Evolutionary conservation across 2,888 invertebrate species (phyloP).

Genomic region (Hylaea fasciaria): DNA sequence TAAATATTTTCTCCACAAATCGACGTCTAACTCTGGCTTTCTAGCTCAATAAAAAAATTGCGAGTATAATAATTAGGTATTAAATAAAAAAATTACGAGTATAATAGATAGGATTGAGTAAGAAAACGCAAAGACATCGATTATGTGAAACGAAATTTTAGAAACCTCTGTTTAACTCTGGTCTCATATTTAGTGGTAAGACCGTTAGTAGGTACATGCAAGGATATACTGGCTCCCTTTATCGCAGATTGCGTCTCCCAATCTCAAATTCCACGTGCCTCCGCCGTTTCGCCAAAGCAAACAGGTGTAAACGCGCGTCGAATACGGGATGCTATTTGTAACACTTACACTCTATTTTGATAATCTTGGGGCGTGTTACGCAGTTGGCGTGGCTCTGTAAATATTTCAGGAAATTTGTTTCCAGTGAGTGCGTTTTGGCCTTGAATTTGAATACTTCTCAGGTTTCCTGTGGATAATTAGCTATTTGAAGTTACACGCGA

Average conservation of each 20-base stretch:
- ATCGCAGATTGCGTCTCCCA: background rate
- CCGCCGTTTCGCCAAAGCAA: slow-evolving; percentile 30
- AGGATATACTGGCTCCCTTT: background rate
- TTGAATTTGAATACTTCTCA: slow-evolving; percentile 3
- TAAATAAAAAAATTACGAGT: no score
- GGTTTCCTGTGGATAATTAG: no score
- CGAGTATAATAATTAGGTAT: no score
- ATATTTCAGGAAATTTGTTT: slow-evolving; percentile 21
- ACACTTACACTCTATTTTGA: slow-evolving; percentile 26
- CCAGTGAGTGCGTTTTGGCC: slow-evolving; percentile 12
- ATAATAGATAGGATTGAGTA: no score
- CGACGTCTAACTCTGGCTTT: no score
- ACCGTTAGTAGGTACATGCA: background rate
- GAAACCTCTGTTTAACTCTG: no score
- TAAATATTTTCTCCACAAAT: no score
- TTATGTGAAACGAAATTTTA: no score
- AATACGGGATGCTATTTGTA: slow-evolving; percentile 40
- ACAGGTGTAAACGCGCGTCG: slow-evolving; percentile 34
- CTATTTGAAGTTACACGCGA: no score
- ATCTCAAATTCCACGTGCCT: slow-evolving; percentile 22
- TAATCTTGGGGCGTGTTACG: slow-evolving; percentile 26
- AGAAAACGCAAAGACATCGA: no score
- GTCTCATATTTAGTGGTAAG: no score
- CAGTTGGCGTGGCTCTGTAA: slow-evolving; percentile 24
- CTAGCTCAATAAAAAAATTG: no score